Percentiles rank a stretch among this genome's conserved stretches.
Evolutionary conservation across 2,113 vertebrate genomes (phyloP).

Genomic region (Peromyscus leucopus): DNA sequence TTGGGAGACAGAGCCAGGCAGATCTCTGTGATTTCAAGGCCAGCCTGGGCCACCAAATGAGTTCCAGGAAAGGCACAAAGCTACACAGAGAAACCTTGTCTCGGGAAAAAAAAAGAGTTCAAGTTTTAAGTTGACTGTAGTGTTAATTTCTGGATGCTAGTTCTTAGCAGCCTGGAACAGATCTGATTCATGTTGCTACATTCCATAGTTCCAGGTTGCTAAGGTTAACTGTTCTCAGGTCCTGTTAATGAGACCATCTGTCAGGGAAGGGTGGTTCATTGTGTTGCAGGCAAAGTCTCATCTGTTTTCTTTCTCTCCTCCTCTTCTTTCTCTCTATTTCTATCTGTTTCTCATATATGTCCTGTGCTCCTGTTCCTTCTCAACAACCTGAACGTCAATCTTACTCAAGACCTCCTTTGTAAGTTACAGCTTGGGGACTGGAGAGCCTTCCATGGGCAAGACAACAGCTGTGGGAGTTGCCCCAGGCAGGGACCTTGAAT

Average conservation of each 20-base stretch:
- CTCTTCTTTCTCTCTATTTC: not conserved
- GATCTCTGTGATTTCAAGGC: too few species aligned
- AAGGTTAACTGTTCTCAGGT: not conserved
- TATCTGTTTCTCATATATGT: not conserved
- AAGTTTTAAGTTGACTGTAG: not conserved
- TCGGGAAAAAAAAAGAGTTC: not conserved
- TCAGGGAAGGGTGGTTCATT: too few species aligned
- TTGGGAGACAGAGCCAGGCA: too few species aligned
- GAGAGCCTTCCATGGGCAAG: not conserved
- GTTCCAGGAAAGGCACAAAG: too few species aligned
- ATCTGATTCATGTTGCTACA: not conserved
- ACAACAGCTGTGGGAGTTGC: fast-evolving
- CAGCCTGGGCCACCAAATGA: too few species aligned
- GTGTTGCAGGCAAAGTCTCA: not conserved
- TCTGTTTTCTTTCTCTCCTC: too few species aligned
- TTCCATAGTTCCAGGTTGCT: not conserved
- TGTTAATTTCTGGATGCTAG: not conserved
- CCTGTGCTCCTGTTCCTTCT: fast-evolving
- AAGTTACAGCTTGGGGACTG: slow-evolving; percentile 13
- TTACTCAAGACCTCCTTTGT: fast-evolving
- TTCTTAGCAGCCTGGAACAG: not conserved
- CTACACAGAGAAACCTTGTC: too few species aligned
- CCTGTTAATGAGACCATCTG: too few species aligned
- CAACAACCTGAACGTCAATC: fast-evolving
- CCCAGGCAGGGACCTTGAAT: fast-evolving